phyloP scores from a whole-genome alignment of 2,113 vertebrate genomes.

The Muscicapa adusta region DNA sequence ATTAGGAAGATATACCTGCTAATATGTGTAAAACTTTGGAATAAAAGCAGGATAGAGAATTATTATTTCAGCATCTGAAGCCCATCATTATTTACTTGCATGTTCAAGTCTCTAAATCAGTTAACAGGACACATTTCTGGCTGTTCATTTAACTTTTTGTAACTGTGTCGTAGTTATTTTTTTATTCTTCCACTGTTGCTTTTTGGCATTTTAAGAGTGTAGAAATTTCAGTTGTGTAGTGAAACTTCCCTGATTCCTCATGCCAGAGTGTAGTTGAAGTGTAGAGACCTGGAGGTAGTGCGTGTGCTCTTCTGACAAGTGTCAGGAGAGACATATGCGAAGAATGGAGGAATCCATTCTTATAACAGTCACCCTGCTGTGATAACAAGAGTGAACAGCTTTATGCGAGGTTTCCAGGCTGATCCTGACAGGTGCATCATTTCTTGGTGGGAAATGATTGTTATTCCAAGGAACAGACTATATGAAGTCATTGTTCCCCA shows the following conservation, averaged over 20 bases:
- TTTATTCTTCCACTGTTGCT: neutral
- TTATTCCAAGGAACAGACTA: neutral
- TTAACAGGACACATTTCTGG: neutral
- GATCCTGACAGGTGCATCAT: constrained; percentile 33
- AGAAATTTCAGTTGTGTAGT: neutral
- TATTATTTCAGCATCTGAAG: neutral
- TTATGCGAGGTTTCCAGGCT: constrained; percentile 31
- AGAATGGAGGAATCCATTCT: neutral
- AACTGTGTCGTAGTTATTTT: neutral
- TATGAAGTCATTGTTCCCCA: neutral
- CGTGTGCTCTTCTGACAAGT: neutral
- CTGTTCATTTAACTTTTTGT: neutral
- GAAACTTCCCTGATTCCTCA: neutral
- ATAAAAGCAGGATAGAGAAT: neutral
- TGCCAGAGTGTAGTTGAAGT: neutral
- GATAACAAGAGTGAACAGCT: constrained; percentile 40
- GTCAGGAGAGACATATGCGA: constrained; percentile 5
- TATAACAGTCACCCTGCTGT: constrained; percentile 35
- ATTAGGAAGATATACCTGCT: neutral
- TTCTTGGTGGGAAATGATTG: neutral
- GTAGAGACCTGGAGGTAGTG: neutral
- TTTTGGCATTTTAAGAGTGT: neutral
- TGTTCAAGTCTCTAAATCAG: neutral
- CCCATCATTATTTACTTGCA: neutral
- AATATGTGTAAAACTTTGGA: neutral